Percentiles rank a stretch among this genome's conserved stretches.
phyloP scores from a whole-genome alignment of 2,888 invertebrate genomes.

The Rotaria socialis region DNA sequence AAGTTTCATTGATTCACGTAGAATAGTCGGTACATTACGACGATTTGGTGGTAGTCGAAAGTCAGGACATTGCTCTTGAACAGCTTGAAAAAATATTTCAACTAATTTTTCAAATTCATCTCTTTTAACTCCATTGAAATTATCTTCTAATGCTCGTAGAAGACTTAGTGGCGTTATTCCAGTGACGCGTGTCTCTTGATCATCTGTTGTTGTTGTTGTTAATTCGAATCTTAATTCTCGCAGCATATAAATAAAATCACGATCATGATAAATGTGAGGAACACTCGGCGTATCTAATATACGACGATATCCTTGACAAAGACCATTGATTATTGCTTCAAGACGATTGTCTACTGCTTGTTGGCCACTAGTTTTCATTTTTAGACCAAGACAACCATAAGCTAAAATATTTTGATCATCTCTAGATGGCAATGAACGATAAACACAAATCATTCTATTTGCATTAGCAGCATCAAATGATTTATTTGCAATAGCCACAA shows the following conservation, averaged over 20 bases:
- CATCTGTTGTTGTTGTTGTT: background rate
- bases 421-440: conserved; percentile 20
- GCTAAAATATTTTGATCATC: conserved; percentile 25
- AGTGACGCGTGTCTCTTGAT: background rate
- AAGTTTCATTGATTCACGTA: conserved; percentile 22
- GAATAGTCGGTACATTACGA: conserved; percentile 5
- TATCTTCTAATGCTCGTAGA: conserved; percentile 29
- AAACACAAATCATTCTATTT: conserved; percentile 31
- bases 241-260: conserved; percentile 32
- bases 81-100: conserved; percentile 16
- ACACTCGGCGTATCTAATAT: background rate
- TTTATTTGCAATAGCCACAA: conserved; percentile 4
- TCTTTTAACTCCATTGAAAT: conserved; percentile 1
- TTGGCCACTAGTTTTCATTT: background rate
- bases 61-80: conserved; percentile 5
- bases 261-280: conserved; percentile 28
- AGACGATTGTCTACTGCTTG: background rate
- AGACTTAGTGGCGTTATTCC: background rate
- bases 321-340: background rate
- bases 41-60: background rate
- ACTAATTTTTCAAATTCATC: conserved; percentile 1
- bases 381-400: conserved; percentile 32
- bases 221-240: conserved; percentile 29
- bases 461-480: conserved; percentile 33
- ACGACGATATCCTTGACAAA: conserved; percentile 30